Evolutionary conservation across 2,113 vertebrate species (phyloP), one percentile per base, ranked within the genome.

Genomic region (Ptilonorhynchus violaceus): DNA sequence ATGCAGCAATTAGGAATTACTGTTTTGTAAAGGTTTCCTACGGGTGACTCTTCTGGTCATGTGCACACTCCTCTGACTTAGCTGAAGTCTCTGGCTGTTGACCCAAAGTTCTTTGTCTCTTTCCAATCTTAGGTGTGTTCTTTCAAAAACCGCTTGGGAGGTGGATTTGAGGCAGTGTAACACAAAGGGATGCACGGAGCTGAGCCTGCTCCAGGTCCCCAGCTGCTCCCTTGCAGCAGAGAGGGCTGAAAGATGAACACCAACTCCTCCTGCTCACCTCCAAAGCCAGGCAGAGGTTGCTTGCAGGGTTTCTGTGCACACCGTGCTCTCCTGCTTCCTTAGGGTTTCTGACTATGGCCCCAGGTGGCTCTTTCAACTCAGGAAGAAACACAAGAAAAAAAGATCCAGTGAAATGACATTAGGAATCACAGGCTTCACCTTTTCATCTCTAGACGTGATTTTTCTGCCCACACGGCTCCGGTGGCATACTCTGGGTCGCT

Each of bases 151-250:
- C 20, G 2, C 35, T 25, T 3, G 1, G 49, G 27, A 62, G 74
- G 39, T 0, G 1, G 30, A 31, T 60, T 72, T 56, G 52, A 66
- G 7, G 15, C 22, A 33, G 5, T 18, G 23, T 27, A 55, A 69
- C 21, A 35, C 0, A 0, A 16, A 35, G 55, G 56, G 13, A 33
- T 73, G 62, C 7, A 2, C 1, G 5, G 28, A 80, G n/a, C 41
- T 23, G 17, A 76, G 9, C n/a, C n/a, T 73, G 22, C 49, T 52
- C n/a, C 44, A 37, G 37, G 31, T 47, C 10, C 21, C 42, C 33
- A 16, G 1, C 53, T 62, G 22, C 47, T 60, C 52, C 11, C 35
- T 44, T 25, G 30, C 39, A 52, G 58, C n/a, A 82, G 35, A 35
- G 53, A 50, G 39, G 21, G 30, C 55, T 91, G 46, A 33, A 11